These are phyloP conservation scores for Tragelaphus oryx DNA, from an alignment of 2,797 vertebrate genomes.

Conservation along the genomic window DNA sequence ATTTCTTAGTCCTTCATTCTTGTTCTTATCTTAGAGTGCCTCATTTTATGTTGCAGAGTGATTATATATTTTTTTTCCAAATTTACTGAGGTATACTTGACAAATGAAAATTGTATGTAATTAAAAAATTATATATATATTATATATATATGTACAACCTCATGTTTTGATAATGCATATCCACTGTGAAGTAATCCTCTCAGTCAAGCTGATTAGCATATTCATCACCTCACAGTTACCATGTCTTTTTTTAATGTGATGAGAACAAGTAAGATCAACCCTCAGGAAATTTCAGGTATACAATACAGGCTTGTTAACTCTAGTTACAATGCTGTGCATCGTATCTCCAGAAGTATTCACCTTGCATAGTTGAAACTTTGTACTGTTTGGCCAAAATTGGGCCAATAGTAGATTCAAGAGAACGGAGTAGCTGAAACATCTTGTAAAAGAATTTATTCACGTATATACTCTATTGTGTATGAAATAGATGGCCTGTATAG, in stretches of 20 bases:
- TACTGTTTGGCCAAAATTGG: neutral
- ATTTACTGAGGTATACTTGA: neutral
- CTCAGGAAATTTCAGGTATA: neutral
- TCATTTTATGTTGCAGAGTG: neutral
- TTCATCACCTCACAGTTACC: neutral
- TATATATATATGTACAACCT: neutral
- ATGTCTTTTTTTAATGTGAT: neutral
- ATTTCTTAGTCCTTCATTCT: neutral
- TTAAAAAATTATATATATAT: neutral
- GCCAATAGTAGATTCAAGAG: neutral
- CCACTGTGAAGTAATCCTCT: neutral
- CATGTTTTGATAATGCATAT: neutral
- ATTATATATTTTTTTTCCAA: neutral
- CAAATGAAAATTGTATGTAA: neutral
- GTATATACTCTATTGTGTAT: neutral
- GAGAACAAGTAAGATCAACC: neutral
- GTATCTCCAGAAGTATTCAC: neutral
- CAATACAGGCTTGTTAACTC: neutral
- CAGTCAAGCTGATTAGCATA: neutral
- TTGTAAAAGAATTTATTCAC: neutral
- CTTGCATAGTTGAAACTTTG: neutral
- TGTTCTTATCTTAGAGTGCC: neutral
- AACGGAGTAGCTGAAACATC: neutral
- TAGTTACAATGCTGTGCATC: neutral
- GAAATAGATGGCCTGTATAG: neutral